Evolutionary conservation across 2,888 invertebrate genomes (phyloP).

Genomic region (Scaptomyza cyrtandrae): DNA sequence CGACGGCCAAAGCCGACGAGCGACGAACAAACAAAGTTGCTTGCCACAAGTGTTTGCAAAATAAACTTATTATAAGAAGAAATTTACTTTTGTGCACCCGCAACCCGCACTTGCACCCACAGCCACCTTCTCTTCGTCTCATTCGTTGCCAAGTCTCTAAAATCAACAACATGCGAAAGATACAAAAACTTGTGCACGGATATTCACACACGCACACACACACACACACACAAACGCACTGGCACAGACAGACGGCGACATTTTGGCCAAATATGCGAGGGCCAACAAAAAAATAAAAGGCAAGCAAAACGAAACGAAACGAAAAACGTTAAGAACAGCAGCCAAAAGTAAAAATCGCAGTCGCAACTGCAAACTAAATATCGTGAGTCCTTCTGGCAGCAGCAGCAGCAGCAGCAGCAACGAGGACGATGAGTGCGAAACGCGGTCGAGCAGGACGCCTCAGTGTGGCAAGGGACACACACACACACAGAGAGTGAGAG

Average conservation of each 20-base stretch:
- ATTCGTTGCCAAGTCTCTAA: constrained; percentile 77
- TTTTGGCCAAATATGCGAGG: constrained; percentile 65
- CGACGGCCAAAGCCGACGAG: constrained; percentile 59
- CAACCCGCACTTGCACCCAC: constrained; percentile 1
- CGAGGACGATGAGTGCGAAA: constrained; percentile 24
- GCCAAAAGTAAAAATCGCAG: constrained; percentile 76
- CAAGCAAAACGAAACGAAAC: constrained; percentile 43
- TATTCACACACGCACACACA: constrained; percentile 39
- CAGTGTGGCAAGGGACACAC: constrained; percentile 45
- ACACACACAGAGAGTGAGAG: constrained; percentile 54
- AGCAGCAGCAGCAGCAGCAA: constrained; percentile 9
- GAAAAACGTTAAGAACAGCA: constrained; percentile 48
- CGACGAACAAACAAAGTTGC: constrained; percentile 77
- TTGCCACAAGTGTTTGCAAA: constrained; percentile 82
- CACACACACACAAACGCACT: constrained; percentile 17
- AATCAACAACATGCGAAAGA: constrained; percentile 77
- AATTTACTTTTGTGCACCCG: constrained; percentile 69
- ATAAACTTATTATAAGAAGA: constrained; percentile 81
- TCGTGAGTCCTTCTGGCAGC: constrained; percentile 46
- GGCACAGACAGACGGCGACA: constrained; percentile 72
- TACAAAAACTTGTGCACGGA: constrained; percentile 75
- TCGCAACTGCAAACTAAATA: constrained; percentile 79
- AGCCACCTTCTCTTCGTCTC: constrained; percentile 12
- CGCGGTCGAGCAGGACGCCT: constrained; percentile 49
- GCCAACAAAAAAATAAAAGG: constrained; percentile 23